Conservation (phyloP, 2,888 invertebrate genomes). For the Rotaria macrura region DNA sequence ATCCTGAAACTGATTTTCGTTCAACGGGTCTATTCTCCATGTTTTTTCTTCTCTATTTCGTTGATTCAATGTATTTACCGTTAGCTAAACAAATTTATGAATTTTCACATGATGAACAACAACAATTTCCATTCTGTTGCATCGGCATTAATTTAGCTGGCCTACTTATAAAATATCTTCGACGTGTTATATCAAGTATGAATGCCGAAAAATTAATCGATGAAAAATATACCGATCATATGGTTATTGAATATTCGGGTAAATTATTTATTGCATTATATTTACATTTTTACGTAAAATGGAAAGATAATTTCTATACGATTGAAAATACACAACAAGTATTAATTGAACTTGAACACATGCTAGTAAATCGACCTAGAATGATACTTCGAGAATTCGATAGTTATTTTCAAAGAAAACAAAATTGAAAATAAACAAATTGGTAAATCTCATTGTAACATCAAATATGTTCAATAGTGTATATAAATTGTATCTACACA, state of each 20-base stretch:
- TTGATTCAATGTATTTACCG: constrained; percentile 18
- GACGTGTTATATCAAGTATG: background rate
- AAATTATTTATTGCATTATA: background rate
- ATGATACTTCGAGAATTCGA: background rate
- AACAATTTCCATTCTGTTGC: constrained; percentile 18
- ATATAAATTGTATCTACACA: too few relatives aligned
- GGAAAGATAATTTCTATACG: background rate
- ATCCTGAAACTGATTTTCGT: constrained; percentile 16
- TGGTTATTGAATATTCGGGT: background rate
- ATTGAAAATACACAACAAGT: background rate
- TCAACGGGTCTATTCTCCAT: constrained; percentile 5
- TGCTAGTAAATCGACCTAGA: background rate
- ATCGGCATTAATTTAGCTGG: background rate
- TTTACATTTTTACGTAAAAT: constrained; percentile 1
- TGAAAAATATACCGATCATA: background rate
- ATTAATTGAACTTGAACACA: background rate
- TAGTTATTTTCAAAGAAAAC: background rate
- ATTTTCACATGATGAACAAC: background rate
- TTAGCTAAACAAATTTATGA: background rate
- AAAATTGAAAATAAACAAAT: background rate
- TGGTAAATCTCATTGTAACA: background rate
- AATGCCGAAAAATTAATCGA: background rate
- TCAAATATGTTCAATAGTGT: too few relatives aligned
- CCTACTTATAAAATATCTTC: background rate
- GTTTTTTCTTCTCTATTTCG: constrained; percentile 4